A percentile compares a stretch with the other conserved stretches of the same genome.
Evolutionary conservation across 2,888 invertebrate species (phyloP).

Genomic region (Arenicola marina): DNA sequence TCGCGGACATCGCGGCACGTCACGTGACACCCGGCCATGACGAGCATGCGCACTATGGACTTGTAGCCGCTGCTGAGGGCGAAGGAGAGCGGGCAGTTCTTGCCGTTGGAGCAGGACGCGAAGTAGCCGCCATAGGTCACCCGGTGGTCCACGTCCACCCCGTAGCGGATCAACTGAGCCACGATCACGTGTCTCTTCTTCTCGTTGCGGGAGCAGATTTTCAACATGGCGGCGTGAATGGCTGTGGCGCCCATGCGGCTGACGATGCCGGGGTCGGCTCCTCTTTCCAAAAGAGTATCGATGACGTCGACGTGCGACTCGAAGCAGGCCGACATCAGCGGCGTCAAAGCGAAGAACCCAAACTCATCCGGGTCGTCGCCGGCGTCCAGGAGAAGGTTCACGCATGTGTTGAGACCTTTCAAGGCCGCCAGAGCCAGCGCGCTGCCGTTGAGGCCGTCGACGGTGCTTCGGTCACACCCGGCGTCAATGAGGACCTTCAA

Average conservation of each 20-base stretch:
- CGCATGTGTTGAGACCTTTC: constrained; percentile 6
- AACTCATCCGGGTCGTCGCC: constrained; percentile 27
- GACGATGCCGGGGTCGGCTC: constrained; percentile 10
- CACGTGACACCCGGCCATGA: constrained; percentile 15
- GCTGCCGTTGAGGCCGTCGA: constrained; percentile 24
- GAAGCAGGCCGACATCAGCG: constrained; percentile 20
- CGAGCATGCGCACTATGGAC: constrained; percentile 17
- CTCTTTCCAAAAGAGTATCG: constrained; percentile 13
- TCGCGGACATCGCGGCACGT: constrained; percentile 6
- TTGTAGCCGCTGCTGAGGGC: constrained; percentile 19
- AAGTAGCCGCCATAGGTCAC: constrained; percentile 11
- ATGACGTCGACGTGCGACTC: constrained; percentile 11
- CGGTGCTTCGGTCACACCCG: constrained; percentile 17
- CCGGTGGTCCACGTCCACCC: constrained; percentile 14
- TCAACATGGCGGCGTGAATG: constrained; percentile 1
- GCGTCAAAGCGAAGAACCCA: constrained; percentile 23
- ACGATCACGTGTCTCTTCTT: constrained; percentile 9
- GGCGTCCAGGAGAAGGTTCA: constrained; percentile 12
- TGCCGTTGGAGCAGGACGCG: constrained; percentile 19
- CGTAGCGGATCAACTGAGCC: constrained; percentile 7
- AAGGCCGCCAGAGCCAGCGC: constrained; percentile 18
- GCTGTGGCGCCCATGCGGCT: constrained; percentile 11
- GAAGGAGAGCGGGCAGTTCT: constrained; percentile 22
- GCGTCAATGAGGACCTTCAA: constrained; percentile 12
- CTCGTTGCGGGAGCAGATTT: constrained; percentile 9